These are phyloP conservation scores for Pristionchus maxplancki DNA, from an alignment of 2,888 invertebrate genomes.

Conservation along the genomic window DNA sequence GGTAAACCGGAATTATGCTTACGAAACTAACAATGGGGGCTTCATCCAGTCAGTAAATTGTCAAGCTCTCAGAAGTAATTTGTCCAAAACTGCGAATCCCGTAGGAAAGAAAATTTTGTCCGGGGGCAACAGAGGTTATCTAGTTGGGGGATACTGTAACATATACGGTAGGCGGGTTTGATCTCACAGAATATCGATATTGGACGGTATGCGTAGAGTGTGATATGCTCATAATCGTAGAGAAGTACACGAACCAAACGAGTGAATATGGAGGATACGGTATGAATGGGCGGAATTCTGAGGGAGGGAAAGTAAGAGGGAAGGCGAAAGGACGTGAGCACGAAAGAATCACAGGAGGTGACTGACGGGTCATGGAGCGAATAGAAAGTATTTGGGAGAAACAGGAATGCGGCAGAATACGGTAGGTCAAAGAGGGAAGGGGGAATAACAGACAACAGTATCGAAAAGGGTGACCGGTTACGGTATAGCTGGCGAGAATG, in stretches of 20 bases:
- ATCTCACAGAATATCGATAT: conserved; percentile 27
- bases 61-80: neutral
- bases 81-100: neutral
- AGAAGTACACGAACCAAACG: conserved; percentile 30
- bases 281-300: conserved; percentile 14
- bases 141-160: neutral
- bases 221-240: conserved; percentile 24
- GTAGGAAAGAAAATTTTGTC: neutral
- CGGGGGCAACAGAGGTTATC: neutral
- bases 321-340: conserved; percentile 23
- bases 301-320: neutral
- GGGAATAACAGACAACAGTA: conserved; percentile 18
- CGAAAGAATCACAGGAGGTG: conserved; percentile 2
- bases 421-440: neutral
- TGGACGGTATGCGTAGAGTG: neutral
- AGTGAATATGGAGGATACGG: conserved; percentile 26
- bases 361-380: neutral
- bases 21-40: conserved; percentile 1
- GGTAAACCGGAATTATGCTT: conserved; percentile 22
- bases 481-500: conserved; percentile 4
- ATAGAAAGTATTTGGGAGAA: neutral
- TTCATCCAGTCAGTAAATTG: neutral
- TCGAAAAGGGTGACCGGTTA: neutral
- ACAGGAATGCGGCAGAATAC: neutral
- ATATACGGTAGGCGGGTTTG: neutral